A percentile compares a stretch with the other conserved stretches of the same genome.
These are phyloP conservation scores for Heliconius erato DNA, from an alignment of 2,888 invertebrate genomes.

Conservation along the genomic window DNA sequence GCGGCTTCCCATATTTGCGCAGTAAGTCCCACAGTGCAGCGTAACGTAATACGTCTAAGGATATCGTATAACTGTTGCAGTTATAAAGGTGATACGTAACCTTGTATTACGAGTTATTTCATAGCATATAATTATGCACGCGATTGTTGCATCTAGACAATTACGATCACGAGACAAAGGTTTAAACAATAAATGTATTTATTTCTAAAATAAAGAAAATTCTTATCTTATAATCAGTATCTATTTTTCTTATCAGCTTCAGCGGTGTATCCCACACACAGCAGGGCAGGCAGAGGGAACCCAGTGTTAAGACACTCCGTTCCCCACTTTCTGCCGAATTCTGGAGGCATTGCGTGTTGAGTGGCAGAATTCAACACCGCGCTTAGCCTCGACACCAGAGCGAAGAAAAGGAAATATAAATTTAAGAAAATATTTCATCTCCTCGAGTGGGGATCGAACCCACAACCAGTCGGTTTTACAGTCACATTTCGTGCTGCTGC, in stretches of 20 bases:
- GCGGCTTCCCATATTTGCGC: conserved; percentile 23
- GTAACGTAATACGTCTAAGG: conserved; percentile 40
- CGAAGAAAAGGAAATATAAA: too few species aligned
- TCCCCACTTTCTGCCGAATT: too few species aligned
- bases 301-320: too few species aligned
- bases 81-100: conserved; percentile 48
- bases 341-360: too few species aligned
- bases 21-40: not conserved
- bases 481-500: too few species aligned
- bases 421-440: too few species aligned
- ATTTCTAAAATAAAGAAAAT: not conserved
- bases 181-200: conserved; percentile 2
- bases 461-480: too few species aligned
- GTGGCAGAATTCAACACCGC: too few species aligned
- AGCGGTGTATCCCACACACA: too few species aligned
- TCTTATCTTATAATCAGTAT: not conserved
- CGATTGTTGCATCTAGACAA: conserved; percentile 42
- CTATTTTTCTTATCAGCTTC: not conserved
- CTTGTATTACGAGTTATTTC: conserved; percentile 50
- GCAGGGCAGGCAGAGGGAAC: too few species aligned
- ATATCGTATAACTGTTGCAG: conserved; percentile 45
- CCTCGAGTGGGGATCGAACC: too few species aligned
- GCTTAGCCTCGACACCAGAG: too few species aligned
- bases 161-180: conserved; percentile 42
- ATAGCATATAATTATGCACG: conserved; percentile 42